Conservation (phyloP, 2,888 invertebrate species). For the Halocaridina rubra region DNA sequence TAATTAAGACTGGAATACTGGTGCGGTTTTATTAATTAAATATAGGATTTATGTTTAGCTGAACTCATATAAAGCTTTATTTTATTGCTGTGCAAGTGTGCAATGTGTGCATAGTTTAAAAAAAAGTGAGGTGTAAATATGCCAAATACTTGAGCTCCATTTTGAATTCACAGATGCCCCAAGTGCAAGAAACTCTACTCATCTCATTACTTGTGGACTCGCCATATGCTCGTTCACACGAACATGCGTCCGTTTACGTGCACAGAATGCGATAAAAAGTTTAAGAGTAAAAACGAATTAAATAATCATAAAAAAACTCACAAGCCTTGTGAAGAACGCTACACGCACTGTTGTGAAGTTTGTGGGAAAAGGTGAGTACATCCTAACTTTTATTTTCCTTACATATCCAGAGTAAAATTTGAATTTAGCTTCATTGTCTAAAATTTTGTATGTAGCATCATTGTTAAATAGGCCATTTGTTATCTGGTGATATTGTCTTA, state of each 20-base stretch:
- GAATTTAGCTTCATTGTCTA: too few relatives aligned
- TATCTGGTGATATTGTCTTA: too few relatives aligned
- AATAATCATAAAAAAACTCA: conserved; percentile 35
- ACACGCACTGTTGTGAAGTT: conserved; percentile 53
- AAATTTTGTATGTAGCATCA: background rate
- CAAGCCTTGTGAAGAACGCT: conserved; percentile 45
- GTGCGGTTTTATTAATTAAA: too few relatives aligned
- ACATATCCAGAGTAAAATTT: too few relatives aligned
- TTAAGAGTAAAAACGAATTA: conserved; percentile 43
- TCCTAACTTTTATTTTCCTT: too few relatives aligned
- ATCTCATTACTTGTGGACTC: conserved; percentile 47
- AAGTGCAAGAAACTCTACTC: conserved; percentile 43
- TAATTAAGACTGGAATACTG: too few relatives aligned
- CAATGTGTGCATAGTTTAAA: too few relatives aligned
- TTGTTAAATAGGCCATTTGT: too few relatives aligned
- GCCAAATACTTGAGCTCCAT: background rate
- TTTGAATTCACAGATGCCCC: conserved; percentile 27
- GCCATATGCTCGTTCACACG: conserved; percentile 52
- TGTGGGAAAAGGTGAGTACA: conserved; percentile 53
- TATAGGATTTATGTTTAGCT: too few relatives aligned
- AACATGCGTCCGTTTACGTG: conserved; percentile 42
- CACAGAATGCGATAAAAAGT: conserved; percentile 45
- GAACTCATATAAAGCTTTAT: too few relatives aligned
- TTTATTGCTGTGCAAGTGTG: too few relatives aligned
- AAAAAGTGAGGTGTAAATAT: too few relatives aligned